Conservation (phyloP, 1,140 invertebrate species). For the Colletes latitarsis region DNA sequence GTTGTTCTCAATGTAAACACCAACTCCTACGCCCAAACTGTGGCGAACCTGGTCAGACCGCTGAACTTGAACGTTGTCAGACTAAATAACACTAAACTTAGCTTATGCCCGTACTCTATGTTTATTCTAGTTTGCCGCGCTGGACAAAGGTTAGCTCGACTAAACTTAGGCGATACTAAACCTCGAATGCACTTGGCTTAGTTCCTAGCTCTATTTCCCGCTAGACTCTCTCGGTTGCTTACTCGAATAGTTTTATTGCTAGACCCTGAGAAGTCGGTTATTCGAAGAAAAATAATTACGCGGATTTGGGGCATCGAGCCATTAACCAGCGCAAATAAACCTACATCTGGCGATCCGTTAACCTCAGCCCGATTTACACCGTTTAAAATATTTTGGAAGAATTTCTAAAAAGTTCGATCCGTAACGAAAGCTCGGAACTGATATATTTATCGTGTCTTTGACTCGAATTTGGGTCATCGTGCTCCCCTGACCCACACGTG, state of each 20-base stretch:
- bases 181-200: slow-evolving; percentile 30
- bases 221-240: not conserved
- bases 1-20: too few species aligned
- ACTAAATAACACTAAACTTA: not conserved
- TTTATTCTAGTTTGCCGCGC: not conserved
- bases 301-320: not conserved
- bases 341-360: not conserved
- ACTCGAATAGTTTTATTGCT: not conserved
- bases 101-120: not conserved
- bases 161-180: not conserved
- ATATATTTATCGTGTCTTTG: too few species aligned
- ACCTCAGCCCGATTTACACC: too few species aligned
- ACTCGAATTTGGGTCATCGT: too few species aligned
- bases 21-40: too few species aligned
- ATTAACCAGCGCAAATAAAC: not conserved
- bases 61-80: not conserved
- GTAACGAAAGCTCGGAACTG: too few species aligned
- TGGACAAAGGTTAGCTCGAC: slow-evolving; percentile 3
- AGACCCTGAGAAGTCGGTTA: not conserved
- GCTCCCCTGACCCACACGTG: too few species aligned
- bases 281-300: slow-evolving; percentile 13
- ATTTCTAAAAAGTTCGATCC: too few species aligned
- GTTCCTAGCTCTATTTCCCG: not conserved
- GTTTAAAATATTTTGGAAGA: too few species aligned
- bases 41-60: too few species aligned